Evolutionary conservation across 2,113 vertebrate species (phyloP).

Genomic region (Chelonoidis abingdonii): DNA sequence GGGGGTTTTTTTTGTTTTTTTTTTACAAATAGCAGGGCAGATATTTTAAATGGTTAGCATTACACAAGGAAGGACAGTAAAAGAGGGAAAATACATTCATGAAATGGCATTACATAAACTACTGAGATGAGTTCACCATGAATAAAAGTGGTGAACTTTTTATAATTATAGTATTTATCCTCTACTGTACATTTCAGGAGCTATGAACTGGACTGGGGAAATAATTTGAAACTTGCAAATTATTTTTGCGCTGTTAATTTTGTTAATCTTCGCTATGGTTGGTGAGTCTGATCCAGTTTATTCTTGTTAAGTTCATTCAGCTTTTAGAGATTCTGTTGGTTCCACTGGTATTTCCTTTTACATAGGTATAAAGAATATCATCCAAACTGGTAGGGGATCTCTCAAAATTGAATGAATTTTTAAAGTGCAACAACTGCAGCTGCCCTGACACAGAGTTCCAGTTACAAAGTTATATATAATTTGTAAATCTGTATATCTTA

Average conservation of each 20-base stretch:
- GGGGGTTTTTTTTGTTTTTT: not conserved
- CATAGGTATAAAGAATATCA: not conserved
- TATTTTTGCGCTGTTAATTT: not conserved
- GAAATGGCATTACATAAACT: not conserved
- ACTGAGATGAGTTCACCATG: not conserved
- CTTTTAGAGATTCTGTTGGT: not conserved
- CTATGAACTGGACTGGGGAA: not conserved
- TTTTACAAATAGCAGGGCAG: not conserved
- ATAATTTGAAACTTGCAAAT: not conserved
- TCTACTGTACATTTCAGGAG: not conserved
- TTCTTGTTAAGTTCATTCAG: not conserved
- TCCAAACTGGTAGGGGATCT: not conserved
- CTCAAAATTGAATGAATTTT: not conserved
- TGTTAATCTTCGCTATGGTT: not conserved
- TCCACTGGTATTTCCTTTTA: not conserved
- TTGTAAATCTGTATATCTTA: not conserved
- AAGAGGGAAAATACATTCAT: not conserved
- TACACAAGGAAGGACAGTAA: not conserved
- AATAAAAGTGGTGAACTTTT: not conserved
- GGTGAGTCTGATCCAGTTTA: rapidly evolving
- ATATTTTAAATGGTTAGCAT: not conserved
- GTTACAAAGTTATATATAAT: not conserved
- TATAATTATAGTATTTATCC: not conserved
- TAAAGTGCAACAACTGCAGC: not conserved
- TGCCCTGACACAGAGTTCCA: not conserved